These are phyloP conservation scores for Micrasema longulum DNA, from an alignment of 1,140 invertebrate genomes.

Conservation along the genomic window DNA sequence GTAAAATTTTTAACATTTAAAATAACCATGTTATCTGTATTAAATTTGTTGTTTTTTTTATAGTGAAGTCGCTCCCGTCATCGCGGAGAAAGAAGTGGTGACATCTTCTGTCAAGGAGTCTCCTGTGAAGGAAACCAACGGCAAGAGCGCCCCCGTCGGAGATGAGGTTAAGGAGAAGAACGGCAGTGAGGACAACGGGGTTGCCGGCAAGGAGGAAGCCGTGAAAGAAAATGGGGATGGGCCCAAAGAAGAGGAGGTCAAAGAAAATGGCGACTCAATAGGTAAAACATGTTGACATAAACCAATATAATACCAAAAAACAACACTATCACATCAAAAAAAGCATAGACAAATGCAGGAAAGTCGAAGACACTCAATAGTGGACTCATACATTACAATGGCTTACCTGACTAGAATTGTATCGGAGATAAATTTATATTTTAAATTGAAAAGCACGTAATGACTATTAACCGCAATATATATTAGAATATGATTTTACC, in stretches of 20 bases:
- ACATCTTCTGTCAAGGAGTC: conserved; percentile 63
- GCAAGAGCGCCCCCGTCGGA: conserved; percentile 66
- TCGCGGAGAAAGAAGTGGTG: conserved; percentile 49
- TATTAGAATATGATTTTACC: no score
- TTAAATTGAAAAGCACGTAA: no score
- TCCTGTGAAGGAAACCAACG: conserved; percentile 68
- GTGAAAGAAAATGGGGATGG: conserved; percentile 73
- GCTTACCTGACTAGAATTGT: no score
- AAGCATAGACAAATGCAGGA: no score
- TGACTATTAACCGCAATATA: no score
- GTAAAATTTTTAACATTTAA: no score
- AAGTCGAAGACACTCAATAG: no score
- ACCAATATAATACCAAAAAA: no score
- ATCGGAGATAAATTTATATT: no score
- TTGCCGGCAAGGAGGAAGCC: conserved; percentile 57
- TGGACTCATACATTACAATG: no score
- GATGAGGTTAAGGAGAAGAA: conserved; percentile 62
- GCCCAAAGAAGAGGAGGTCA: conserved; percentile 69
- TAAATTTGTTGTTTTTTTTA: conserved; percentile 17
- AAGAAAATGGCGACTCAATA: conserved; percentile 70
- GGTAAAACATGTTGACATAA: no score
- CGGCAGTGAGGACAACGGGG: conserved; percentile 63
- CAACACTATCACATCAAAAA: no score
- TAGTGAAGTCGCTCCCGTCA: conserved; percentile 51
- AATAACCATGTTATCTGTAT: not conserved